Conservation (phyloP, 1,140 invertebrate species). For the Penaeus vannamei region DNA sequence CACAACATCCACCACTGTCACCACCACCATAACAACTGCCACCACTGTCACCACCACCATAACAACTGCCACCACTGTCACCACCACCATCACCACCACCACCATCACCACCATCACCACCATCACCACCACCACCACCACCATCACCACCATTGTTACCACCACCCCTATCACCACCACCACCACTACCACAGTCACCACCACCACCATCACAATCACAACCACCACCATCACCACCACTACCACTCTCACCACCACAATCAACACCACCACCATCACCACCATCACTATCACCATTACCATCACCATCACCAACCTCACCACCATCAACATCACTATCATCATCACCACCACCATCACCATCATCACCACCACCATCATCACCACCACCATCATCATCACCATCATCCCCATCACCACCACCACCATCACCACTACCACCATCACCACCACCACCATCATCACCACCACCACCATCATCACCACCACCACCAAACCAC, state of each 20-base stretch:
- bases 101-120: background rate
- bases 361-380: background rate
- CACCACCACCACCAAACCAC: no score
- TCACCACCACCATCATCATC: background rate
- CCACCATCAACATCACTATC: conserved; percentile 6
- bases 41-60: background rate
- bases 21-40: background rate
- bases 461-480: no score
- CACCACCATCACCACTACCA: background rate
- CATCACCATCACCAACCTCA: conserved; percentile 19
- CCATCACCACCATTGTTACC: background rate
- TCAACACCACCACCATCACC: conserved; percentile 4
- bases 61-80: background rate
- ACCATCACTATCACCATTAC: conserved; percentile 19
- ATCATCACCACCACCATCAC: background rate
- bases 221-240: conserved; percentile 13
- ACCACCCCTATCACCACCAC: conserved; percentile 28
- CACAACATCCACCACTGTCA: background rate
- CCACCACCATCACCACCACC: background rate
- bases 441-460: background rate
- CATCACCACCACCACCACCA: background rate
- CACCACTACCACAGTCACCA: conserved; percentile 28
- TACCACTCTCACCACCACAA: background rate
- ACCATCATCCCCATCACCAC: background rate
- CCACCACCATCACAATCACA: conserved; percentile 22